Evolutionary conservation across 2,888 invertebrate genomes (phyloP).

Genomic region (Thymelicus acteon): DNA sequence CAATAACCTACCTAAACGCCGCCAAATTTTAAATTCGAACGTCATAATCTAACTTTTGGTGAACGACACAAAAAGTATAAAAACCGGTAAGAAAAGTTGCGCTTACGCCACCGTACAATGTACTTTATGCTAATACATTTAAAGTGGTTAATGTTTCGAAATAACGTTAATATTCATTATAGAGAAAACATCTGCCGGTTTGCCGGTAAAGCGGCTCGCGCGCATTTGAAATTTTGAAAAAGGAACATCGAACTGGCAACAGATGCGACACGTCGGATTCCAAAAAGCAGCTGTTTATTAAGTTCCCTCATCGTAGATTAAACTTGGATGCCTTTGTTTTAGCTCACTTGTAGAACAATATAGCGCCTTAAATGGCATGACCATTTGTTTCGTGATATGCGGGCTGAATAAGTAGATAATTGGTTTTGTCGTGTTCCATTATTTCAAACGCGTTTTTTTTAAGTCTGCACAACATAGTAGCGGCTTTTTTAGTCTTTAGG

Average conservation of each 20-base stretch:
- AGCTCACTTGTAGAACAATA: slow-evolving; percentile 69
- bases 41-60: slow-evolving; percentile 76
- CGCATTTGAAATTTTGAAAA: slow-evolving; percentile 80
- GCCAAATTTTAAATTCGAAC: slow-evolving; percentile 79
- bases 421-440: slow-evolving; percentile 55
- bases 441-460: slow-evolving; percentile 39
- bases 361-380: slow-evolving; percentile 74
- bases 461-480: slow-evolving; percentile 31
- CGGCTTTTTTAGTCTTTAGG: slow-evolving; percentile 14
- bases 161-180: slow-evolving; percentile 31
- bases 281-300: slow-evolving; percentile 81
- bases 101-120: slow-evolving; percentile 39
- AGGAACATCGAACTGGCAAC: slow-evolving; percentile 65
- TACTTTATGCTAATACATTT: slow-evolving; percentile 44
- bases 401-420: slow-evolving; percentile 71
- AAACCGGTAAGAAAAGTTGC: slow-evolving; percentile 38
- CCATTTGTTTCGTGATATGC: slow-evolving; percentile 71
- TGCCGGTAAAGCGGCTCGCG: slow-evolving; percentile 67
- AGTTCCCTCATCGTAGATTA: slow-evolving; percentile 81
- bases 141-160: slow-evolving; percentile 48
- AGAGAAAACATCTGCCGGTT: slow-evolving; percentile 74
- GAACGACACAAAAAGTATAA: slow-evolving; percentile 51
- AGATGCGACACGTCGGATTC: slow-evolving; percentile 83
- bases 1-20: slow-evolving; percentile 63
- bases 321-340: slow-evolving; percentile 76